Conservation (phyloP, 2,888 invertebrate species). For the Andrena trimmerana region DNA sequence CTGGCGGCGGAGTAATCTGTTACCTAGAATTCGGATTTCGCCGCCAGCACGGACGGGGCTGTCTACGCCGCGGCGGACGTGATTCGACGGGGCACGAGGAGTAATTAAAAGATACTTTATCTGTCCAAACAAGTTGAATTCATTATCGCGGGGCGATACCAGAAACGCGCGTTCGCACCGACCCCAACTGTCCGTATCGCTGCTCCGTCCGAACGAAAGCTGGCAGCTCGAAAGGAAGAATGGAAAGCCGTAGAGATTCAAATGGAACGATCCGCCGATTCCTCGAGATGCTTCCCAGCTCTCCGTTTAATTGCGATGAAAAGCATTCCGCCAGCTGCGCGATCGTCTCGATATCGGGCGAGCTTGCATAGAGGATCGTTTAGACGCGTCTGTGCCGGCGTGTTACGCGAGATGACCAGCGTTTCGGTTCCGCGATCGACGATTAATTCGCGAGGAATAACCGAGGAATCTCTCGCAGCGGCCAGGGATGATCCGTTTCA, state of each 20-base stretch:
- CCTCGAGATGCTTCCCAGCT: no score
- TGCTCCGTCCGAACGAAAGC: no score
- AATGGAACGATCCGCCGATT: no score
- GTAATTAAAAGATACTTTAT: slow-evolving; percentile 70
- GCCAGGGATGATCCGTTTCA: slow-evolving; percentile 23
- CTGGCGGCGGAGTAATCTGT: slow-evolving; percentile 11
- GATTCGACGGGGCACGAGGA: slow-evolving; percentile 27
- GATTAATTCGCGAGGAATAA: neutral
- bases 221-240: neutral
- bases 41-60: neutral
- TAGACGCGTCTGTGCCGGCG: neutral
- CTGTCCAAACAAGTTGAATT: slow-evolving; percentile 70
- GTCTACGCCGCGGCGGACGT: slow-evolving; percentile 23
- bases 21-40: slow-evolving; percentile 6
- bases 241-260: slow-evolving; percentile 31
- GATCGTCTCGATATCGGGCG: slow-evolving; percentile 27
- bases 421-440: neutral
- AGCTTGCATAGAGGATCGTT: neutral
- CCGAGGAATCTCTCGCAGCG: neutral
- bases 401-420: neutral
- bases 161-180: neutral
- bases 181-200: slow-evolving; percentile 28
- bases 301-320: no score
- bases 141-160: slow-evolving; percentile 66
- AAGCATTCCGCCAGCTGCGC: no score